Conservation (phyloP, 2,888 invertebrate species). For the Willowsia nigromaculata region DNA sequence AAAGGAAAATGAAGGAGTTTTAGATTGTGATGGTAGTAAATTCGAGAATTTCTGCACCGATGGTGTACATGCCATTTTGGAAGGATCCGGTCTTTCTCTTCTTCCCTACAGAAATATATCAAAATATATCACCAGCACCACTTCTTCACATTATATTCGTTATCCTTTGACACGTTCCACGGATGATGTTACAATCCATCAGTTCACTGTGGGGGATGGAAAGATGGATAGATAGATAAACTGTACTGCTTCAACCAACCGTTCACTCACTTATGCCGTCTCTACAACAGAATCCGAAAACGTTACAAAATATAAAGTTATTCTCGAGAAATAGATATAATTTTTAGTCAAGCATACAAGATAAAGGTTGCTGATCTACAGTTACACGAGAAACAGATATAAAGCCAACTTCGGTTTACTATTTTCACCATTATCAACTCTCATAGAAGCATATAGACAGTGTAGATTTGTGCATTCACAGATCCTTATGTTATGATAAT, state of each 20-base stretch:
- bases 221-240: slow-evolving; percentile 45
- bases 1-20: neutral
- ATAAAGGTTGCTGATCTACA: neutral
- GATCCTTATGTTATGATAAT: slow-evolving; percentile 33
- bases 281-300: neutral
- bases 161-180: slow-evolving; percentile 39
- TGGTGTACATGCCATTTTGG: neutral
- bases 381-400: neutral
- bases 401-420: neutral
- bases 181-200: slow-evolving; percentile 50
- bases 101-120: neutral
- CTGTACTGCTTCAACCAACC: neutral
- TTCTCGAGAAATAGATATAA: neutral
- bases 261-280: neutral
- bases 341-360: too few species aligned
- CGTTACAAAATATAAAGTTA: neutral
- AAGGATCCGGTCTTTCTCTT: slow-evolving; percentile 37
- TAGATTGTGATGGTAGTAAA: neutral
- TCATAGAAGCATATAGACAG: neutral
- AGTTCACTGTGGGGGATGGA: slow-evolving; percentile 23
- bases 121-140: too few species aligned
- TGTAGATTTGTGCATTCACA: neutral
- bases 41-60: neutral
- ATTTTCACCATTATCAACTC: neutral
- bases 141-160: neutral